Evolutionary conservation across 2,113 vertebrate genomes (phyloP).

Genomic region (Bambusicola thoracicus): DNA sequence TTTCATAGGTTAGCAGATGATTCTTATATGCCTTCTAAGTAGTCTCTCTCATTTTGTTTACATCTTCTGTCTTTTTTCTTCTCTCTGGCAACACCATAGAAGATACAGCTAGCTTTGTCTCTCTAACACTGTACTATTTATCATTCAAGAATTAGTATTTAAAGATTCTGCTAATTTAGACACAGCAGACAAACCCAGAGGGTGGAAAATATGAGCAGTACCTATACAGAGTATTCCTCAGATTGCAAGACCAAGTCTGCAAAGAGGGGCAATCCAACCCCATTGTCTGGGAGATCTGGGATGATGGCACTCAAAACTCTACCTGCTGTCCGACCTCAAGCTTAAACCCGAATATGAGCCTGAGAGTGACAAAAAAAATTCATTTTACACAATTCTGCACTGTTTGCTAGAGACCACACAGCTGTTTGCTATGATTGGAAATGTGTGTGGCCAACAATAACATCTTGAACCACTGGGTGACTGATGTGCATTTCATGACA

Average conservation of each 20-base stretch:
- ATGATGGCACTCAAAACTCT: not conserved
- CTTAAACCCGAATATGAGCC: not conserved
- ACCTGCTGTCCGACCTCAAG: not conserved
- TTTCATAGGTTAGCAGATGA: not conserved
- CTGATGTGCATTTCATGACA: not conserved
- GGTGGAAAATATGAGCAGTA: not conserved
- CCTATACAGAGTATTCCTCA: not conserved
- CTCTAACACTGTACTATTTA: not conserved
- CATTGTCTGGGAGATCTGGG: rapidly evolving
- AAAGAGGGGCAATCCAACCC: rapidly evolving
- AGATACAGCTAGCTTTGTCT: not conserved
- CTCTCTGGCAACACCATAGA: not conserved
- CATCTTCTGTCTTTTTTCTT: not conserved
- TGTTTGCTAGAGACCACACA: not conserved
- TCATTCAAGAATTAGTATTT: not conserved
- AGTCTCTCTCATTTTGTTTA: not conserved
- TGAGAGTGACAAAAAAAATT: not conserved
- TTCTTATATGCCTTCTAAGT: not conserved
- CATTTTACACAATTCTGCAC: rapidly evolving
- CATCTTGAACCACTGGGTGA: not conserved
- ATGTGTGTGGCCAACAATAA: not conserved
- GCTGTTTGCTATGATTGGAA: not conserved
- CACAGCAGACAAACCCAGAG: not conserved
- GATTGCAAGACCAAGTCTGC: not conserved
- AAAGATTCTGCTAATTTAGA: not conserved